phyloP scores from a whole-genome alignment of 2,797 vertebrate species.

The Arctocebus calabarensis region DNA sequence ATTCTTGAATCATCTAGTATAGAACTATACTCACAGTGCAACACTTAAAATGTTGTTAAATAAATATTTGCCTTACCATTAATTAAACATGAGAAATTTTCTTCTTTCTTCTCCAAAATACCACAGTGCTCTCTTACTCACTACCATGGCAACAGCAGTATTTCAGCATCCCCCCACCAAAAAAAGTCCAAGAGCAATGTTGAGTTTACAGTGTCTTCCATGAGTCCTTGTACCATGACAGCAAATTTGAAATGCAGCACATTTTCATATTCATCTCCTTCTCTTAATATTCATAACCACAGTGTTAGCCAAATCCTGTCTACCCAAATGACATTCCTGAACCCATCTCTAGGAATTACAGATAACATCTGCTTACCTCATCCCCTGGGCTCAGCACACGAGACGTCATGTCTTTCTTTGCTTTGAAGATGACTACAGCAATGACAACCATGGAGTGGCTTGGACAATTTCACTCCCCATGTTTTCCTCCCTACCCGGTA shows the following conservation, averaged over 20 bases:
- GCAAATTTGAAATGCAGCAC: background rate
- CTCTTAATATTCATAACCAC: background rate
- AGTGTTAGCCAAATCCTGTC: background rate
- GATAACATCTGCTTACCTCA: background rate
- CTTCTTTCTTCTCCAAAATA: constrained; percentile 19
- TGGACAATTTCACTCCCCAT: background rate
- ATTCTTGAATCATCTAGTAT: constrained; percentile 9
- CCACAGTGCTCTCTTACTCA: background rate
- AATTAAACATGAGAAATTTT: constrained; percentile 44
- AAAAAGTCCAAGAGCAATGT: background rate
- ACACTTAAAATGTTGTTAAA: constrained; percentile 50
- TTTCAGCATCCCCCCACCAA: background rate
- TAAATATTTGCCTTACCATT: constrained; percentile 36
- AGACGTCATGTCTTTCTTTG: background rate
- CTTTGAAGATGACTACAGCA: background rate
- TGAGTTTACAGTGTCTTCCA: background rate
- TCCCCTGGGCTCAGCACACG: background rate
- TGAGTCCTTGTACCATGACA: background rate
- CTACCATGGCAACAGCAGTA: background rate
- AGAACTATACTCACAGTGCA: background rate
- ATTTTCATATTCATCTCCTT: background rate
- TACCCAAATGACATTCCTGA: background rate
- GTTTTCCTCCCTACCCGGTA: background rate
- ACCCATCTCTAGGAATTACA: background rate
- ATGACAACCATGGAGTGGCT: accelerated